These are phyloP conservation scores for Orchestia grillus DNA, from an alignment of 1,140 invertebrate genomes.

Conservation along the genomic window DNA sequence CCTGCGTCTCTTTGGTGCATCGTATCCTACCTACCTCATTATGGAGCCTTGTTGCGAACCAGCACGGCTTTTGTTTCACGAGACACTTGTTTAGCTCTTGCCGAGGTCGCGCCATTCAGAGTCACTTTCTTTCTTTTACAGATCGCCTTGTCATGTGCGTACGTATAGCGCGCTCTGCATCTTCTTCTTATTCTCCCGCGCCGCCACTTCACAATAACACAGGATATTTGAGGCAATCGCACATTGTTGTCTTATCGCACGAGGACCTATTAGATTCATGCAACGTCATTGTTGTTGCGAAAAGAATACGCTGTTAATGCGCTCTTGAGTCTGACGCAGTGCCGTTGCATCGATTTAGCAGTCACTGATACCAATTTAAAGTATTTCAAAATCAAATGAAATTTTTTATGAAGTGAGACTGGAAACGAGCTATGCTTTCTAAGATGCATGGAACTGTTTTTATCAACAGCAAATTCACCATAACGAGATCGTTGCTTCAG, in stretches of 20 bases:
- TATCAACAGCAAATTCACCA: neutral
- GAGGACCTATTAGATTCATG: constrained; percentile 20
- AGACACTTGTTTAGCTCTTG: neutral
- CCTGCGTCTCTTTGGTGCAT: neutral
- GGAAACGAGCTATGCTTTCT: neutral
- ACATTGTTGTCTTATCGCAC: constrained; percentile 31
- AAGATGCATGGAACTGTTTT: neutral
- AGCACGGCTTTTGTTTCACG: constrained; percentile 33
- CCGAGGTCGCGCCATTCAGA: constrained; percentile 36
- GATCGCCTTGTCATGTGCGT: neutral
- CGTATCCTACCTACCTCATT: constrained; percentile 34
- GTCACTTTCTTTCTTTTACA: constrained; percentile 16
- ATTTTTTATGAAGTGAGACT: neutral
- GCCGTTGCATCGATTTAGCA: neutral
- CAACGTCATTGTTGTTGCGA: constrained; percentile 28
- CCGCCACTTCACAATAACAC: neutral
- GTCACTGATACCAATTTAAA: neutral
- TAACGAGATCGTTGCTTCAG: neutral
- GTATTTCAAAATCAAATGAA: neutral
- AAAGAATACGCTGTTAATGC: constrained; percentile 13
- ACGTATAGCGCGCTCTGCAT: neutral
- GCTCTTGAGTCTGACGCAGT: neutral
- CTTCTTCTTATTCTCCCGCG: neutral
- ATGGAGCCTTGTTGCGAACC: constrained; percentile 32
- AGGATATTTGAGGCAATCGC: constrained; percentile 37